Percentiles rank a stretch among this genome's conserved stretches.
Evolutionary conservation across 1,140 invertebrate species (phyloP).

Genomic region (Wiebesia pumilae): DNA sequence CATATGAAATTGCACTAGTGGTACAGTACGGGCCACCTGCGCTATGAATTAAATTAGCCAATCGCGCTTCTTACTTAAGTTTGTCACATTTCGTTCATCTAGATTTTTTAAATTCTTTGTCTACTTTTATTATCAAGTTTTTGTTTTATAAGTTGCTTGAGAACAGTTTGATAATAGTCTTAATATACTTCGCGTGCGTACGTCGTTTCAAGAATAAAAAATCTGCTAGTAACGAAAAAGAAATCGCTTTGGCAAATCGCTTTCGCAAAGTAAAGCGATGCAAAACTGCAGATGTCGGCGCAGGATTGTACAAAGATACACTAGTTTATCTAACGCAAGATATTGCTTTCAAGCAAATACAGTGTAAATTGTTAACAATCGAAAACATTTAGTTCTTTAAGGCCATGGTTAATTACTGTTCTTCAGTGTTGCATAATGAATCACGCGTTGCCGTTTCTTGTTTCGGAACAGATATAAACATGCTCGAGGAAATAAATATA

Average conservation of each 20-base stretch:
- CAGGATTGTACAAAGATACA: constrained; percentile 39
- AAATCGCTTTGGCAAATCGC: constrained; percentile 69
- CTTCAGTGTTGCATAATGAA: constrained; percentile 49
- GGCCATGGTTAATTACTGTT: constrained; percentile 53
- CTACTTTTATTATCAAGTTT: constrained; percentile 39
- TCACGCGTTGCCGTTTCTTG: constrained; percentile 33
- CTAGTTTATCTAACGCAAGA: constrained; percentile 48
- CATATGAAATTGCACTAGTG: constrained; percentile 65
- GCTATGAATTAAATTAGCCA: constrained; percentile 53
- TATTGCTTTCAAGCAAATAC: constrained; percentile 49
- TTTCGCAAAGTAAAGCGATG: constrained; percentile 71
- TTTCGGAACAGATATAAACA: constrained; percentile 37
- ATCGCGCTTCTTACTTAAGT: constrained; percentile 51
- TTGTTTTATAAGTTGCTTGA: constrained; percentile 19
- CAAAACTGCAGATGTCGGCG: constrained; percentile 61
- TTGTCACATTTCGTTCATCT: constrained; percentile 35
- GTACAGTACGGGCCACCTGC: constrained; percentile 52
- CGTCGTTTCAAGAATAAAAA: constrained; percentile 41
- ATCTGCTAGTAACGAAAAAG: constrained; percentile 40
- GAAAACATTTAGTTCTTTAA: constrained; percentile 30
- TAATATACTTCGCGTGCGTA: neutral
- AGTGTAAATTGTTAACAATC: constrained; percentile 37
- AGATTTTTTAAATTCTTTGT: constrained; percentile 50
- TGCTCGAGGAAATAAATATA: constrained; percentile 27
- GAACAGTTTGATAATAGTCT: constrained; percentile 8